Evolutionary conservation across 2,888 invertebrate species (phyloP), one percentile per base, ranked within the genome.

Genomic region (Mamestra brassicae): DNA sequence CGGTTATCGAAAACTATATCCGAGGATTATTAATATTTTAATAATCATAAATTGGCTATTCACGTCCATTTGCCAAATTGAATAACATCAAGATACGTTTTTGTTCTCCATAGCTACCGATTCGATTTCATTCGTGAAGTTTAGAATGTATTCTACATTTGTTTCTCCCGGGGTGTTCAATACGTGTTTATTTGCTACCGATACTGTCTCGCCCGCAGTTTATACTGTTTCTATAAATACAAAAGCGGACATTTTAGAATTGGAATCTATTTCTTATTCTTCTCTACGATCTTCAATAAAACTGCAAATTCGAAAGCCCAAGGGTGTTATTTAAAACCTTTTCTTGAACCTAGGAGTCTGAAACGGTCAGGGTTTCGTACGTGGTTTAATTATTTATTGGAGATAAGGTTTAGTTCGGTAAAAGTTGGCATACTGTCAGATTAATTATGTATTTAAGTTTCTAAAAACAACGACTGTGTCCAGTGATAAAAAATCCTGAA

Each of bases 171-270:
- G 70, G 72, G 74, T 68, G 66, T 76, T 58, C 71, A 54, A 83
- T 76, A 80, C 84, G 80, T 84, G 81, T 81, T 88, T 88, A 87
- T 85, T 78, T 71, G 71, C 79, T 71, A 65, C 65, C 80, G 64
- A 80, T 78, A 71, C 74, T 74, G 79, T 80, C 76, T 72, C 74
- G 34, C 70, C 62, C 73, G 73, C 81, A 80, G 77, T 84, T 83
- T 87, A 85, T 81, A 69, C 78, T 67, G 84, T 81, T 87, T 84
- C 79, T 77, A 81, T 83, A 84, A 87, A 88, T 87, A 85, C 81
- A 88, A 57, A 78, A 84, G 74, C 75, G 72, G 68, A 79, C 79
- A 84, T 75, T 83, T 77, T 80, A 83, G 81, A 81, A 87, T 87
- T 75, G 75, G 74, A 79, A 86, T 86, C 82, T 76, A 85, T 85